phyloP scores from a whole-genome alignment of 2,113 vertebrate genomes.

The Cebus imitator region DNA sequence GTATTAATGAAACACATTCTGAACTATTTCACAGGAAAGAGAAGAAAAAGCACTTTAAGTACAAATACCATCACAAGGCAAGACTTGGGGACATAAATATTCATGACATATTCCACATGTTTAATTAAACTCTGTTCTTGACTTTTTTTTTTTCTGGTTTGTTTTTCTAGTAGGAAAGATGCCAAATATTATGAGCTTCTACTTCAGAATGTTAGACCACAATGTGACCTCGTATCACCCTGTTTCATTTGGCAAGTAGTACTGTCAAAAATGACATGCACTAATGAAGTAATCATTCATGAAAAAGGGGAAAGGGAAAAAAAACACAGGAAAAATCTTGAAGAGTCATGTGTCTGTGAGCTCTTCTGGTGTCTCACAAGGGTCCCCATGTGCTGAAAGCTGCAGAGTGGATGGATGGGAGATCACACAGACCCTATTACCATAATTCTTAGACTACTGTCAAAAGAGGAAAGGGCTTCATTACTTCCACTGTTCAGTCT shows the following conservation, averaged over 20 bases:
- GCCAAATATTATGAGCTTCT: conserved; percentile 38
- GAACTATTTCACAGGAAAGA: conserved; percentile 52
- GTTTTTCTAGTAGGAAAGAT: conserved; percentile 58
- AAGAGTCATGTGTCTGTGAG: background rate
- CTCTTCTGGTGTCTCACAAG: background rate
- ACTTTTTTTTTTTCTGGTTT: conserved; percentile 3
- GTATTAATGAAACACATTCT: conserved; percentile 73
- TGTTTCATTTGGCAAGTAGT: conserved; percentile 21
- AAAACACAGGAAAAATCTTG: background rate
- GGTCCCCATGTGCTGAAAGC: background rate
- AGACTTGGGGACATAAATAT: conserved; percentile 67
- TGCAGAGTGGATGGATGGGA: background rate
- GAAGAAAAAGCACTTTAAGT: conserved; percentile 57
- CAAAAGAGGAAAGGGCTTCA: rapidly evolving
- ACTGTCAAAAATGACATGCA: conserved; percentile 46
- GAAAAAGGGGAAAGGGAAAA: background rate
- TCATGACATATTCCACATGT: conserved; percentile 72
- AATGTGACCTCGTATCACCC: background rate
- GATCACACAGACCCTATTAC: background rate
- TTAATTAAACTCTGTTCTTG: conserved; percentile 67
- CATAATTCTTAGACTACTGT: background rate
- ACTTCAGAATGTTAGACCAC: background rate
- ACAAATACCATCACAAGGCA: conserved; percentile 57
- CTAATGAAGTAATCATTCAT: conserved; percentile 9
- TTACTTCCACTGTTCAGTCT: background rate